Evolutionary conservation across 2,113 vertebrate genomes (phyloP).

Genomic region (Ceyx melanurus): DNA sequence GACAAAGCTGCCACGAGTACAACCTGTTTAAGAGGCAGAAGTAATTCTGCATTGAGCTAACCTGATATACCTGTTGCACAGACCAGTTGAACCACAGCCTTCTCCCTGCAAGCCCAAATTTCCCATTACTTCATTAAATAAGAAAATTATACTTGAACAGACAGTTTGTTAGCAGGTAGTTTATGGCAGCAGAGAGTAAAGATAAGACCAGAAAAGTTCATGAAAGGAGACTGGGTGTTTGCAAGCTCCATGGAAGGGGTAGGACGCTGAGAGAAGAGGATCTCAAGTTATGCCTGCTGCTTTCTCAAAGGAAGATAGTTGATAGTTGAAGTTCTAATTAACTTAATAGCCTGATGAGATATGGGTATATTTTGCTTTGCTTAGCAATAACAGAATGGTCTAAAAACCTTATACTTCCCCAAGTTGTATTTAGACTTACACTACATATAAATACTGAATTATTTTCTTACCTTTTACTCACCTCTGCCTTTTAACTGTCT

Average conservation of each 20-base stretch:
- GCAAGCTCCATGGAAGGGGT: background rate
- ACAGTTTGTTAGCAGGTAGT: background rate
- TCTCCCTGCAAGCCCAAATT: background rate
- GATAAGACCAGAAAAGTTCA: background rate
- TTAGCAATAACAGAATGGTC: background rate
- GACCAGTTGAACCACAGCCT: background rate
- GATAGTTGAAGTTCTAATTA: too few species aligned
- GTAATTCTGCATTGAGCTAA: background rate
- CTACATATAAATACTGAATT: background rate
- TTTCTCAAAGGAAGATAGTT: background rate
- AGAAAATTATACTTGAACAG: background rate
- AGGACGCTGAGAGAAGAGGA: rapidly evolving
- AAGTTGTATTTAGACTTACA: background rate
- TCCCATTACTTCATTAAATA: background rate
- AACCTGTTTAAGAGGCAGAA: background rate
- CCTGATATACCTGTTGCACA: rapidly evolving
- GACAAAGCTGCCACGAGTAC: background rate
- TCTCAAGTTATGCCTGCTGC: background rate
- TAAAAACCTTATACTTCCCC: background rate
- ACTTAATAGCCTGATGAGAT: background rate
- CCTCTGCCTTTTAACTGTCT: background rate
- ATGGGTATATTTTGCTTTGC: background rate
- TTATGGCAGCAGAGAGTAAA: background rate
- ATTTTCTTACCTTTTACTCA: background rate
- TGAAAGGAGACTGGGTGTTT: background rate